Evolutionary conservation across 2,888 invertebrate genomes (phyloP), one percentile per base, ranked within the genome.

Genomic region (Callosobruchus maculatus): DNA sequence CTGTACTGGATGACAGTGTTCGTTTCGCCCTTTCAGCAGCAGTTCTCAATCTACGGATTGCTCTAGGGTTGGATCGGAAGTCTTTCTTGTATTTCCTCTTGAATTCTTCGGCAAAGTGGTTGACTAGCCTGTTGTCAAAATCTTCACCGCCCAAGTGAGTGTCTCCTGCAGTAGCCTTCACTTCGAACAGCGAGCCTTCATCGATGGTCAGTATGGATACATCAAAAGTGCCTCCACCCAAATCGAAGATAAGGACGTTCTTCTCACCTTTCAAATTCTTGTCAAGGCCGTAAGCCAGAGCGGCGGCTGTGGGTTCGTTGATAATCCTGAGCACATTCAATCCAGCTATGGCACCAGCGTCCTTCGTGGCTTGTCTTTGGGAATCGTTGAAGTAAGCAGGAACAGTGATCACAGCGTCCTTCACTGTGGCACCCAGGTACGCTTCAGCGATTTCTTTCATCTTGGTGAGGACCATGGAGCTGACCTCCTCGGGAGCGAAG

Each of bases 121-220:
- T 88, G 9, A 91, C 91, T 81, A 91, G 82, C 21, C 90, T 86
- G 80, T 89, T 90, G 78, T 89, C 89, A 78, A 89, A 89, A 86
- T 94, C 92, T 85, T 94, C 94, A 18, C 94, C 94, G 22, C 94
- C 94, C 73, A 95, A 89, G 84, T 95, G 95, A 5, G 95, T 95
- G 84, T 96, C 95, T 66, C 95, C 95, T 49, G 94, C 94, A 0
- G 95, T 96, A 0, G 95, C 89, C 84, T 91, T 93, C 3, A 95
- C 95, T 0, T 95, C 95, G 87, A 95, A 95, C 85, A 95, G 94
- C 21, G 94, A 94, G 70, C 88, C 88, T 86, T 95, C 94, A 83
- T 94, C 94, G 84, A 95, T 95, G 72, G 93, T 93, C 70, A 96
- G 88, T 76, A 95, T 91, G 71, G 95, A 95, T 0, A 95, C 95